phyloP scores from a whole-genome alignment of 2,113 vertebrate species.

The Trinectes maculatus region DNA sequence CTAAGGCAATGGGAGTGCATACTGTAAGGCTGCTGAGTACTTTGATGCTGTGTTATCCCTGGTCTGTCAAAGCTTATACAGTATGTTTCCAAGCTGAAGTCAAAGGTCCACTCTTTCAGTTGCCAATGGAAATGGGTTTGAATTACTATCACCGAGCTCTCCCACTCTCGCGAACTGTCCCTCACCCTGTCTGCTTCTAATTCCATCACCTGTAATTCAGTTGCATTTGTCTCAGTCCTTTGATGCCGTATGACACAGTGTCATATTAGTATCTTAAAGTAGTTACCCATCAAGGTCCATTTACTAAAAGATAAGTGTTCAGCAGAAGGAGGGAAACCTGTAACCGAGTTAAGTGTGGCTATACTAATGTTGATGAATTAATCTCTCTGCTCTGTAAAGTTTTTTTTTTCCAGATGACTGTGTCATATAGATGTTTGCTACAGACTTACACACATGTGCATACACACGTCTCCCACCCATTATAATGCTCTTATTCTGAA shows the following conservation, averaged over 20 bases:
- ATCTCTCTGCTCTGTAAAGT: neutral
- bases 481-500: neutral
- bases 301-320: neutral
- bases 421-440: neutral
- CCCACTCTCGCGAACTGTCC: neutral
- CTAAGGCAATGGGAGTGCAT: neutral
- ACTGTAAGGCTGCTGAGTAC: constrained; percentile 21
- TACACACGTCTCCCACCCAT: neutral
- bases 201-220: constrained; percentile 6
- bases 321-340: too few relatives aligned
- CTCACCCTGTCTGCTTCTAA: neutral
- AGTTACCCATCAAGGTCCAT: neutral
- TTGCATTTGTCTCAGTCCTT: neutral
- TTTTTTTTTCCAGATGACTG: neutral
- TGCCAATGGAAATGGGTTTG: constrained; percentile 22
- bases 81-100: constrained; percentile 44
- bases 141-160: constrained; percentile 18
- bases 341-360: neutral
- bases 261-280: constrained; percentile 4
- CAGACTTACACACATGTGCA: neutral
- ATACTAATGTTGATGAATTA: neutral
- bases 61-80: constrained; percentile 40
- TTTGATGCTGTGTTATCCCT: constrained; percentile 20
- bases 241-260: neutral
- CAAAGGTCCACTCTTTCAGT: constrained; percentile 12